A percentile compares a stretch with the other conserved stretches of the same genome.
phyloP scores from a whole-genome alignment of 2,888 invertebrate species.

The Phorcus lineatus region DNA sequence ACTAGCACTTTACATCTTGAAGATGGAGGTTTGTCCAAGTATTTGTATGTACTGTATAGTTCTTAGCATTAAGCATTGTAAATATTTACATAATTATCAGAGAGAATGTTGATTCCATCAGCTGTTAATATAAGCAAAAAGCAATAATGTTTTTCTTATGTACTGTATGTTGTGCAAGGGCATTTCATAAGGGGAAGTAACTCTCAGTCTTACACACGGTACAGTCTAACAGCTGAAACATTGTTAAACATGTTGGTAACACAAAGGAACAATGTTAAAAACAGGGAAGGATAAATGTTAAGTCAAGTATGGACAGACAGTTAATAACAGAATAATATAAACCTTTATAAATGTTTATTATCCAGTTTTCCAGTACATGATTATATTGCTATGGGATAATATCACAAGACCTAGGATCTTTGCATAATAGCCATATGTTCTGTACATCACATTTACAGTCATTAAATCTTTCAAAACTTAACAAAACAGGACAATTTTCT shows the following conservation, averaged over 20 bases:
- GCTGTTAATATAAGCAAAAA: neutral
- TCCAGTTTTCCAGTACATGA: neutral
- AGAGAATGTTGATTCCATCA: neutral
- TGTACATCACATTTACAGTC: neutral
- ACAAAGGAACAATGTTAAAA: neutral
- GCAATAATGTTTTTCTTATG: neutral
- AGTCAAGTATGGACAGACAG: neutral
- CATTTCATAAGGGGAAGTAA: neutral
- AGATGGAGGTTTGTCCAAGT: too few species aligned
- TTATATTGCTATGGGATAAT: neutral
- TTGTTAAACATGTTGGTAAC: neutral
- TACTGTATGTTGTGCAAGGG: neutral
- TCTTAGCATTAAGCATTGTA: neutral
- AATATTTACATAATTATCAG: neutral
- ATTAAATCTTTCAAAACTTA: neutral
- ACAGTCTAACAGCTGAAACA: neutral
- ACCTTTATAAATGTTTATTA: neutral
- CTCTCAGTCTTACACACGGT: neutral
- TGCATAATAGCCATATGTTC: neutral
- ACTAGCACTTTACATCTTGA: too few species aligned
- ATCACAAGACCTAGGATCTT: neutral
- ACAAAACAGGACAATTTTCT: neutral
- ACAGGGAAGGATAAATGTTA: neutral
- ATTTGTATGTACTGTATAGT: too few species aligned
- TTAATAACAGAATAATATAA: slow-evolving; percentile 11